phyloP scores from a whole-genome alignment of 2,113 vertebrate genomes.

The Puffinus mauretanicus region DNA sequence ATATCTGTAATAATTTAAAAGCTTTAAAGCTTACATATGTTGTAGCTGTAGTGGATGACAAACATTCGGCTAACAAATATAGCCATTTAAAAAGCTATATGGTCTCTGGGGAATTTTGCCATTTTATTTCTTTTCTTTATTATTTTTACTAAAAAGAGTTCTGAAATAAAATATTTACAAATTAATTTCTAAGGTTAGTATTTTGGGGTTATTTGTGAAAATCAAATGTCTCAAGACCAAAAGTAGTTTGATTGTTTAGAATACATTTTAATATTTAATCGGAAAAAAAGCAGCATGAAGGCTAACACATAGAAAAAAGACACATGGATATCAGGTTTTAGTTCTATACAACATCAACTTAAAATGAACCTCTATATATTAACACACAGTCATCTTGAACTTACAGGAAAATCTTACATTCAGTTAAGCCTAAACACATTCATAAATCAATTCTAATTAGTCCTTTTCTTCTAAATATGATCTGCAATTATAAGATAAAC shows the following conservation, averaged over 20 bases:
- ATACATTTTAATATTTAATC: not conserved
- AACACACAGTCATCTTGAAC: conserved; percentile 39
- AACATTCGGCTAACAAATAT: not conserved
- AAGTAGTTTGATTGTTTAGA: conserved; percentile 15
- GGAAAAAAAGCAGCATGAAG: not conserved
- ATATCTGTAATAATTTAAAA: conserved; percentile 41
- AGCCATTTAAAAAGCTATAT: not conserved
- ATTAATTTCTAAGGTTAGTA: conserved; percentile 1
- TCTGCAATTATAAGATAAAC: conserved; percentile 74
- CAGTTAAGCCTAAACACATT: conserved; percentile 58
- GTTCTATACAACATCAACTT: not conserved
- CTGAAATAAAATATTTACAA: conserved; percentile 4
- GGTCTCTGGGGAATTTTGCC: not conserved
- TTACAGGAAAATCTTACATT: conserved; percentile 47
- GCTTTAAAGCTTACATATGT: conserved; percentile 1
- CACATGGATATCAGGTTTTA: not conserved
- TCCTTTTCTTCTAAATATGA: conserved; percentile 62
- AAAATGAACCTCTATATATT: not conserved
- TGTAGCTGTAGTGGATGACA: not conserved
- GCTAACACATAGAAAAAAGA: not conserved
- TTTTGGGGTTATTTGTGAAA: not conserved
- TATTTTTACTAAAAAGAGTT: not conserved
- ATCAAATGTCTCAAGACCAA: not conserved
- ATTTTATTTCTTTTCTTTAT: not conserved
- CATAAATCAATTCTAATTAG: conserved; percentile 65